Conservation (phyloP, 2,888 invertebrate genomes). For the Leistus spinibarbis region DNA sequence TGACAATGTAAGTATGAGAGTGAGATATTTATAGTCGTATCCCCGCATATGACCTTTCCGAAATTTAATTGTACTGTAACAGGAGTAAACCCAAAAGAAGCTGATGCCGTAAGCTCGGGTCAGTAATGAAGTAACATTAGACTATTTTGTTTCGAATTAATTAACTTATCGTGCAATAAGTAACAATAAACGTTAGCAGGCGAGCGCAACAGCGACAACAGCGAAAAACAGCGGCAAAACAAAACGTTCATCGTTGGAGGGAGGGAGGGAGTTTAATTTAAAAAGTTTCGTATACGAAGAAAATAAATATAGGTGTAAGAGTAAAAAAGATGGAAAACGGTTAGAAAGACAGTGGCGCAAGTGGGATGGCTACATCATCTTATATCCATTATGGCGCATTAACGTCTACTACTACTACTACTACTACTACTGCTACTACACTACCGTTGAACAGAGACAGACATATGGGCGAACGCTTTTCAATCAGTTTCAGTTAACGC, state of each 20-base stretch:
- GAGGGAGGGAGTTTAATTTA: not conserved
- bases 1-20: too few relatives aligned
- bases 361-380: not conserved
- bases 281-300: constrained; percentile 2
- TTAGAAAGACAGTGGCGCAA: not conserved
- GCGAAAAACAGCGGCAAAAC: not conserved
- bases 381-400: constrained; percentile 28
- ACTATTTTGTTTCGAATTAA: not conserved
- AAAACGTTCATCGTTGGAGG: not conserved
- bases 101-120: not conserved
- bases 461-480: constrained; percentile 19
- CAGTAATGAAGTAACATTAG: not conserved
- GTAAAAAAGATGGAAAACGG: not conserved
- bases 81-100: not conserved
- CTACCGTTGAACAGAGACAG: not conserved
- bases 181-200: too few relatives aligned
- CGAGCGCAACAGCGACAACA: not conserved
- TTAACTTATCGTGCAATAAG: not conserved
- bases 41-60: too few relatives aligned
- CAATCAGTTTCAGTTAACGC: constrained; percentile 15
- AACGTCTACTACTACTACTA: too few relatives aligned
- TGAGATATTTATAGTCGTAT: too few relatives aligned
- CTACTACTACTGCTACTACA: too few relatives aligned
- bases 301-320: not conserved
- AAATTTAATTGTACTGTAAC: not conserved